Conservation (phyloP, 2,888 invertebrate species). For the Clepsis dumicolana region DNA sequence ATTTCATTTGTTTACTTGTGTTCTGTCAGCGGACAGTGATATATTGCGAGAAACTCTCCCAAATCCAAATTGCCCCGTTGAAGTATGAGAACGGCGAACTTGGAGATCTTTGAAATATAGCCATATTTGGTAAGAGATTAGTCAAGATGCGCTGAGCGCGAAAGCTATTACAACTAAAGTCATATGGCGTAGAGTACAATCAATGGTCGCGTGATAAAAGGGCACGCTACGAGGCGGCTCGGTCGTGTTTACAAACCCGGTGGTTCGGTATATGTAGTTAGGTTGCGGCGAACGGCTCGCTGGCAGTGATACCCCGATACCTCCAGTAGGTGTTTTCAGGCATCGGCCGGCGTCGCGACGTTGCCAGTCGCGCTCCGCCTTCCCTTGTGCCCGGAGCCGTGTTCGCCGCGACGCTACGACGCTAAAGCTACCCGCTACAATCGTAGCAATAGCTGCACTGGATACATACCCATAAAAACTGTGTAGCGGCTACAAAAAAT, state of each 20-base stretch:
- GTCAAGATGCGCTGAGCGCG: neutral
- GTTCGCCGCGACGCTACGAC: conserved; percentile 24
- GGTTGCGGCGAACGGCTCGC: conserved; percentile 18
- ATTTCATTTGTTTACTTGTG: conserved; percentile 27
- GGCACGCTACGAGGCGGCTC: conserved; percentile 11
- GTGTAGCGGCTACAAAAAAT: neutral
- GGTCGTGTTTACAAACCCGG: conserved; percentile 38
- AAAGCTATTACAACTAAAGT: conserved; percentile 17
- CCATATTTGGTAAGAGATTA: neutral
- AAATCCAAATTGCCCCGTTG: conserved; percentile 6
- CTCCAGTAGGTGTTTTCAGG: conserved; percentile 37
- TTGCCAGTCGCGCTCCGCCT: conserved; percentile 30
- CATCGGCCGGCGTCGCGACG: conserved; percentile 30
- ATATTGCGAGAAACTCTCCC: conserved; percentile 26
- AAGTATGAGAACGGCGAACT: conserved; percentile 2
- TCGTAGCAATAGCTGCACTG: conserved; percentile 21
- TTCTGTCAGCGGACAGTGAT: conserved; percentile 13
- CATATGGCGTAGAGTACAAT: conserved; percentile 26
- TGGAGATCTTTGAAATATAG: neutral
- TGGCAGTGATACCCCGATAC: conserved; percentile 38
- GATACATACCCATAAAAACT: neutral
- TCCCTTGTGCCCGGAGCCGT: conserved; percentile 16
- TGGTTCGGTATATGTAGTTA: conserved; percentile 21
- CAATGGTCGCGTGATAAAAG: conserved; percentile 36
- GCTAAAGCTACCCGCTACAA: conserved; percentile 6